These are phyloP conservation scores for Troglohyphantes excavatus DNA, from an alignment of 2,888 invertebrate species.

Conservation along the genomic window DNA sequence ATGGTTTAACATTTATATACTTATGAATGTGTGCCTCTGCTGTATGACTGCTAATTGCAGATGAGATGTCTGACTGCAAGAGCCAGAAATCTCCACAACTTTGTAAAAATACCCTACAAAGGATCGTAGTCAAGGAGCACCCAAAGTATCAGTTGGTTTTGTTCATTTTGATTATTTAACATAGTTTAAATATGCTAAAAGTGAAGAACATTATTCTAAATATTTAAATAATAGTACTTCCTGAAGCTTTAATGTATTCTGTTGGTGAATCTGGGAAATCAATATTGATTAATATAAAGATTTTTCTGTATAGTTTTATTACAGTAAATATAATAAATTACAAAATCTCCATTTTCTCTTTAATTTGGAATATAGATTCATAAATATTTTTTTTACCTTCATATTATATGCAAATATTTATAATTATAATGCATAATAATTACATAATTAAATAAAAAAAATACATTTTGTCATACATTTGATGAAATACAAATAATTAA, in stretches of 20 bases:
- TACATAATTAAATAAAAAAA: no score
- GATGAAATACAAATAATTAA: no score
- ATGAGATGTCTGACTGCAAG: constrained; percentile 67
- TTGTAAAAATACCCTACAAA: constrained; percentile 30
- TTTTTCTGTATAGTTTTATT: no score
- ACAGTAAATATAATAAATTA: no score
- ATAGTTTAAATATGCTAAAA: not conserved
- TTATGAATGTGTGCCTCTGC: constrained; percentile 49
- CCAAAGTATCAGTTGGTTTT: constrained; percentile 63
- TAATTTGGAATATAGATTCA: no score
- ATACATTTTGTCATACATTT: no score
- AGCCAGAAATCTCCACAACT: constrained; percentile 44
- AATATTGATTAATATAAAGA: no score
- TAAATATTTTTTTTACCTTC: no score
- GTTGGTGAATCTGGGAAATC: no score
- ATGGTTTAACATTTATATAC: constrained; percentile 36
- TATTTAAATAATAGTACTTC: not conserved
- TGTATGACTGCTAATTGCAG: constrained; percentile 77
- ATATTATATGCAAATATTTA: no score
- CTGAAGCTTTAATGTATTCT: not conserved
- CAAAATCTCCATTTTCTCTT: no score
- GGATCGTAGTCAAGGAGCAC: constrained; percentile 36
- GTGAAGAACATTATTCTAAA: not conserved
- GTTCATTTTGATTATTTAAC: constrained; percentile 58
- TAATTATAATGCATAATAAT: no score